Evolutionary conservation across 1,140 invertebrate genomes (phyloP).

Genomic region (Trissolcus basalis): DNA sequence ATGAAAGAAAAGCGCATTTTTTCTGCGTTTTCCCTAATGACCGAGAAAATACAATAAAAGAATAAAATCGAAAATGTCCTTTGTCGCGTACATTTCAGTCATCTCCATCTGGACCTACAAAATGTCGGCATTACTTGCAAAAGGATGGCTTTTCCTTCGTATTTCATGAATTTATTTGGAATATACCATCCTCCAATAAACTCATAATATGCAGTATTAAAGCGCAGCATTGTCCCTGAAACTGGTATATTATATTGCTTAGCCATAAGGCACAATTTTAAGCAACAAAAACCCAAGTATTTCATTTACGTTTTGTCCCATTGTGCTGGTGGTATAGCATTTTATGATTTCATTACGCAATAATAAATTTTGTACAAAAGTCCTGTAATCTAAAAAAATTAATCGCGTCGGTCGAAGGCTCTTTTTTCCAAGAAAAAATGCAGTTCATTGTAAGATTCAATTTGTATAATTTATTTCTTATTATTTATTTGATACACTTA

Average conservation of each 20-base stretch:
- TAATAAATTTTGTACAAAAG: too few species aligned
- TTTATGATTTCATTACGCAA: too few species aligned
- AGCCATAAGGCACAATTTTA: conserved; percentile 54
- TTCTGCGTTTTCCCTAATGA: too few species aligned
- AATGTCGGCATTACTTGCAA: conserved; percentile 56
- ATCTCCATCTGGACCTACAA: conserved; percentile 9
- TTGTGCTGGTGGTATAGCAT: conserved; percentile 5
- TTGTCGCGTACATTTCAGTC: neutral
- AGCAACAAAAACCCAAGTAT: too few species aligned
- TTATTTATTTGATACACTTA: too few species aligned
- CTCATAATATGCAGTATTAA: conserved; percentile 64
- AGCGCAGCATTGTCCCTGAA: conserved; percentile 69
- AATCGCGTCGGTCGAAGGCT: too few species aligned
- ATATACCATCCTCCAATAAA: conserved; percentile 60
- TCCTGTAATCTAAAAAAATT: too few species aligned
- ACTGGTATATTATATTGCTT: conserved; percentile 66
- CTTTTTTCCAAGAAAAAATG: too few species aligned
- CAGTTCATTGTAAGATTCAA: too few species aligned
- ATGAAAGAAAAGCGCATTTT: too few species aligned
- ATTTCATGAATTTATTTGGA: conserved; percentile 72
- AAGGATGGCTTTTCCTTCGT: conserved; percentile 47
- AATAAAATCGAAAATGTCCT: conserved; percentile 19
- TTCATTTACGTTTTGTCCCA: neutral
- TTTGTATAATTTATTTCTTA: too few species aligned
- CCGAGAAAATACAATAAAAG: neutral